Evolutionary conservation across 2,888 invertebrate species (phyloP).

Genomic region (Nomada flava): DNA sequence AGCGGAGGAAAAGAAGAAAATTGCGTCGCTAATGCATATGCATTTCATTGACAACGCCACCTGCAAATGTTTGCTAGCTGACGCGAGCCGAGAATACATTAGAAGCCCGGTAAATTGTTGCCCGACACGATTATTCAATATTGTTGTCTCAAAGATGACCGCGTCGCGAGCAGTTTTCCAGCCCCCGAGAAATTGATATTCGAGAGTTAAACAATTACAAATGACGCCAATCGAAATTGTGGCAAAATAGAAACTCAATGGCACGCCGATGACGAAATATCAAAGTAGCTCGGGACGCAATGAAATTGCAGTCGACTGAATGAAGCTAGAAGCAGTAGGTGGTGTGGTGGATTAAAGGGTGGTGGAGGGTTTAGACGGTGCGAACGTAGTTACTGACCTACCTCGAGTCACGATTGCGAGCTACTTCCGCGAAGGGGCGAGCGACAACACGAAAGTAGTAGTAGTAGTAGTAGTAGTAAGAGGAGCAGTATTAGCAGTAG

Average conservation of each 20-base stretch:
- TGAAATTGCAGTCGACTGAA: constrained; percentile 5
- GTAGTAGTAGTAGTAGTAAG: background rate
- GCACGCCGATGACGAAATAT: background rate
- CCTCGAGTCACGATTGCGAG: constrained; percentile 37
- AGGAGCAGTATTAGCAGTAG: background rate
- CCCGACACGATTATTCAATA: background rate
- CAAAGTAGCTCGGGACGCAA: background rate
- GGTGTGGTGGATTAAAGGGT: background rate
- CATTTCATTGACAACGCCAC: constrained; percentile 19
- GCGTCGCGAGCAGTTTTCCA: background rate
- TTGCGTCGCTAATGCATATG: background rate
- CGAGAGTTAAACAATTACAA: background rate
- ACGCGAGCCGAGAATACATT: constrained; percentile 39
- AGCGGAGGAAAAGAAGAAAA: constrained; percentile 9
- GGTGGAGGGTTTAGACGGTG: background rate
- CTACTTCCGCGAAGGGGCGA: constrained; percentile 23
- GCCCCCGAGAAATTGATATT: background rate
- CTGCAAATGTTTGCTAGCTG: constrained; percentile 44
- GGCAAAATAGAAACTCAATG: background rate
- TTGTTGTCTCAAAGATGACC: background rate
- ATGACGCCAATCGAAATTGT: background rate
- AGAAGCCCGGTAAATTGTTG: constrained; percentile 11
- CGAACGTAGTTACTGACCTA: constrained; percentile 59
- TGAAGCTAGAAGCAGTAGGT: background rate
- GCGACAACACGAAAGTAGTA: background rate